Evolutionary conservation across 2,113 vertebrate species (phyloP), one percentile per base, ranked within the genome.

Genomic region (Cyprinodon variegatus): DNA sequence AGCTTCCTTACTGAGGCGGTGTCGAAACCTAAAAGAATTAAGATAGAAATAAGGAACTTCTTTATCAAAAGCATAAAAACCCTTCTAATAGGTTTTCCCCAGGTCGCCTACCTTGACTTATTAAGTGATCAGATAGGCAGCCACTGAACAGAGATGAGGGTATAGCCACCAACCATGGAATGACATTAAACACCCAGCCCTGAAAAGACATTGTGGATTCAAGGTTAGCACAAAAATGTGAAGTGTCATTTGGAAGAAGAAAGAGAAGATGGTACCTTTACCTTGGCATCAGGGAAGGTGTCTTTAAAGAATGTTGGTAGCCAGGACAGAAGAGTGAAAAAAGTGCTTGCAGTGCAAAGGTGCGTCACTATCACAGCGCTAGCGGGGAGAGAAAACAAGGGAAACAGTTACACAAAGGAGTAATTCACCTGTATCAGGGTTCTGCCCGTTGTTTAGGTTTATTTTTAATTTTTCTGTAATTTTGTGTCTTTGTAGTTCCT

Each of bases 131-230:
- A 0, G 97, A 96, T 11, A 99, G 94, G 80, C 96, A 96, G 71
- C 97, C 97, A 17, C 97, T 96, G 82, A 98, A 93, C 64, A 99
- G 85, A 15, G 96, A 96, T 0, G 95, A 93, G 0, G 97, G 97
- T 65, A 98, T 96, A 3, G 97, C 96, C 81, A 97, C 96, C 79
- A 99, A 90, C 97, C 98, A 99, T 2, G 98, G 97, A 48, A 99
- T 93, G 17, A 98, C 97, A 22, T 99, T 99, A 89, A 97, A 99
- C 86, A 99, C 92, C 97, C 97, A 99, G 9, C 97, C 98, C 98
- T 99, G 89, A 11, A 70, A 15, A 36, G 11, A 75, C 43, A 65
- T 70, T 50, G 88, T 57, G 43, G 46, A 69, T 68, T 62, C 4
- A 17, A 14, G 2, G 46, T 57, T 53, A 38, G 1, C 48, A 17